Percentiles rank a stretch among this genome's conserved stretches.
These are phyloP conservation scores for Pachyuromys duprasi DNA, from an alignment of 2,797 vertebrate genomes.

Conservation along the genomic window DNA sequence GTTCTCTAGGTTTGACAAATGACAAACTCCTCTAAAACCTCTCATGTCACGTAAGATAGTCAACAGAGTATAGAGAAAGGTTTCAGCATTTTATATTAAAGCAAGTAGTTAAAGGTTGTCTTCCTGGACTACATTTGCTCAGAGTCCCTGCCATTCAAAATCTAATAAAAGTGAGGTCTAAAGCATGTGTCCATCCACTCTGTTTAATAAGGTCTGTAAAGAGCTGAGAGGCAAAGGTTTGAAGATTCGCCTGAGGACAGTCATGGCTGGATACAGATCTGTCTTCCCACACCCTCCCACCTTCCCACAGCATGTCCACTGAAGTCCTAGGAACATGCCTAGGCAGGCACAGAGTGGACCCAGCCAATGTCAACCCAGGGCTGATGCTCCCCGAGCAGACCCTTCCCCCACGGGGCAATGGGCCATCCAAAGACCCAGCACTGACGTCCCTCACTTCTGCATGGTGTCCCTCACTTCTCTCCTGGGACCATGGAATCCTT, in stretches of 20 bases:
- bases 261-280: background rate
- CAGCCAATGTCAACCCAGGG: background rate
- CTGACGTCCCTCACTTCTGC: background rate
- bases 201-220: conserved; percentile 10
- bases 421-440: background rate
- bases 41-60: background rate
- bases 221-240: background rate
- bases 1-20: background rate
- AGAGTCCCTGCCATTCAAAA: background rate
- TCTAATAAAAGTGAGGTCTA: background rate
- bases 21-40: background rate
- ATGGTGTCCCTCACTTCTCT: conserved; percentile 46
- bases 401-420: background rate
- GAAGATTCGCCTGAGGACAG: background rate
- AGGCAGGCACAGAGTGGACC: background rate
- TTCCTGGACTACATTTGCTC: background rate
- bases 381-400: background rate
- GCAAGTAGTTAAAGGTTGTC: background rate
- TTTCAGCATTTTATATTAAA: background rate
- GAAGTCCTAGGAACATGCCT: too few relatives aligned
- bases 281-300: background rate
- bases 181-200: background rate
- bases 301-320: background rate
- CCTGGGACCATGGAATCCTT: conserved; percentile 80
- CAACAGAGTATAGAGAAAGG: background rate